A percentile compares a stretch with the other conserved stretches of the same genome.
Conservation (phyloP, 2,888 invertebrate genomes). For the Mimachlamys varia region DNA sequence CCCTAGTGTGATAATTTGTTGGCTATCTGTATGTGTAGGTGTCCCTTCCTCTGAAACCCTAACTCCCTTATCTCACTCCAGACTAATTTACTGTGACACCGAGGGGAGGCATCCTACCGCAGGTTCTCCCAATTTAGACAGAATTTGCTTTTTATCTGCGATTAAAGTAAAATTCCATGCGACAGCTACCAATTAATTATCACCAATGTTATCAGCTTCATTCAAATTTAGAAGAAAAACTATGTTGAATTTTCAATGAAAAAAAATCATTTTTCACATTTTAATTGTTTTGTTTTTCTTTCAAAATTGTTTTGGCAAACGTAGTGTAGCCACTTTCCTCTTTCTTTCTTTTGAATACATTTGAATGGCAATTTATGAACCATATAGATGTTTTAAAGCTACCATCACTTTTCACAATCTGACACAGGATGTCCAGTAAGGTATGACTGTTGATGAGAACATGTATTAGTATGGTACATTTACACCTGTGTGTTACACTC, state of each 20-base stretch:
- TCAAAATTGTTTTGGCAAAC: neutral
- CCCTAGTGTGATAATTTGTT: neutral
- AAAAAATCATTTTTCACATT: neutral
- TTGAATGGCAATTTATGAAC: neutral
- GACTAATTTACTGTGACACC: constrained; percentile 8
- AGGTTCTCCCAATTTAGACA: neutral
- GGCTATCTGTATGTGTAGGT: constrained; percentile 19
- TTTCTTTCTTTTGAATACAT: neutral
- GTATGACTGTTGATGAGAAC: neutral
- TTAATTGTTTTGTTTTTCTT: neutral
- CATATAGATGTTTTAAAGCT: neutral
- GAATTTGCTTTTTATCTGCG: neutral
- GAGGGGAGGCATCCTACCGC: neutral
- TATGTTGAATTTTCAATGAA: too few relatives aligned
- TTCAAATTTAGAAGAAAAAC: neutral
- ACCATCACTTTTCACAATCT: neutral
- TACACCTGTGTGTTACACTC: too few relatives aligned
- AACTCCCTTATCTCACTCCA: neutral
- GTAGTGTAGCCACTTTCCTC: neutral
- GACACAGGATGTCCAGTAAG: neutral
- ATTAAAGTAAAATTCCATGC: neutral
- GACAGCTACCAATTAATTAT: neutral
- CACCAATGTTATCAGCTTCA: neutral
- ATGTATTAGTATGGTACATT: too few relatives aligned
- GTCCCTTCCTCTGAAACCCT: neutral